Percentiles rank a stretch among this genome's conserved stretches.
These are phyloP conservation scores for Danio jaintianensis DNA, from an alignment of 2,797 vertebrate genomes.

Conservation along the genomic window DNA sequence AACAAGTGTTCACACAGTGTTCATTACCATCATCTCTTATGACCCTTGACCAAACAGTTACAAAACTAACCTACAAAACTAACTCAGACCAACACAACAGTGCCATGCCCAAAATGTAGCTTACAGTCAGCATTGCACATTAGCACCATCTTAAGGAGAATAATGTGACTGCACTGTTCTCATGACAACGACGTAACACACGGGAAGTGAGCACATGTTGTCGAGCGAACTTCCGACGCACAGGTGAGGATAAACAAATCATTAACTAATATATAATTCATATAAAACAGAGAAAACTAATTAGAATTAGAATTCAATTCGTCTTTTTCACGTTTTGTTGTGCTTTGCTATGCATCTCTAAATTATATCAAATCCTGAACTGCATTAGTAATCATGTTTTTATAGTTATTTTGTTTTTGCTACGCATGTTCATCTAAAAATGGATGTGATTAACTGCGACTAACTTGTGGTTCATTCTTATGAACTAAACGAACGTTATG, in stretches of 20 bases:
- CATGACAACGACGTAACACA: constrained; percentile 25
- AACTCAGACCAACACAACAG: too few relatives aligned
- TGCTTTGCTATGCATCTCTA: background rate
- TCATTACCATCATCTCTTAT: too few relatives aligned
- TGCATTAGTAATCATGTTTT: background rate
- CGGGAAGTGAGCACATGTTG: constrained; percentile 19
- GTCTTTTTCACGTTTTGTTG: background rate
- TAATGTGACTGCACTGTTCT: background rate
- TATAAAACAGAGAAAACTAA: background rate
- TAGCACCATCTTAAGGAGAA: background rate
- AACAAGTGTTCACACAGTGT: too few relatives aligned
- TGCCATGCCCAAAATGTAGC: background rate
- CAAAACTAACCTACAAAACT: too few relatives aligned
- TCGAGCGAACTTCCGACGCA: background rate
- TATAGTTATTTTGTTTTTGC: background rate
- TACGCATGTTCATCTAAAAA: background rate
- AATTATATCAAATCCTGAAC: background rate
- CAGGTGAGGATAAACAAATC: background rate
- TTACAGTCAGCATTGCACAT: background rate
- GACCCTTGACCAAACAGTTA: too few relatives aligned
- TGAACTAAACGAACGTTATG: background rate
- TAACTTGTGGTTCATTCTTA: background rate
- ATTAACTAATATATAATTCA: background rate
- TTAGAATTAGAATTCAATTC: background rate
- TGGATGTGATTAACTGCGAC: background rate